phyloP scores from a whole-genome alignment of 2,113 vertebrate genomes.

The Etheostoma cragini region DNA sequence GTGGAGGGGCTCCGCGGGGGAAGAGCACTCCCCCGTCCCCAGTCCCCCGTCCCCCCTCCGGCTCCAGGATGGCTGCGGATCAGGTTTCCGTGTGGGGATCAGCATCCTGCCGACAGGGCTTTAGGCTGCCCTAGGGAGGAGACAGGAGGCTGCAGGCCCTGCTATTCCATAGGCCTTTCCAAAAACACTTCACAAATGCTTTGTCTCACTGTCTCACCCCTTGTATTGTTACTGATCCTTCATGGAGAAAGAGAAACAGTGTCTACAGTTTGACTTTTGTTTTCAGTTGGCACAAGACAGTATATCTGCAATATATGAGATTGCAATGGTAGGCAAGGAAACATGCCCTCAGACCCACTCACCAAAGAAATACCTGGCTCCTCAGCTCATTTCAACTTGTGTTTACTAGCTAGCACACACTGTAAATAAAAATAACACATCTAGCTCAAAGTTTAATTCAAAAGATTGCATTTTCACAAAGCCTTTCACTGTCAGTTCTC shows the following conservation, averaged over 20 bases:
- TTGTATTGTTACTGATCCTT: conserved; percentile 57
- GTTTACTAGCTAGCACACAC: conserved; percentile 68
- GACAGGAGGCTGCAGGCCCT: conserved; percentile 75
- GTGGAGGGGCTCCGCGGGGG: conserved; percentile 73
- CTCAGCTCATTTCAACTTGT: conserved; percentile 69
- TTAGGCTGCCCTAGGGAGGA: conserved; percentile 81
- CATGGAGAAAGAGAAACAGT: conserved; percentile 27
- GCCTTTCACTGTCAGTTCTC: conserved; percentile 53
- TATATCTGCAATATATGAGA: conserved; percentile 64
- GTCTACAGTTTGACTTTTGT: conserved; percentile 70
- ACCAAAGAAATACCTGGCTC: conserved; percentile 54
- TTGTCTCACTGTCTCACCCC: conserved; percentile 67
- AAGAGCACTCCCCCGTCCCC: conserved; percentile 53
- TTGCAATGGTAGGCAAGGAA: conserved; percentile 49
- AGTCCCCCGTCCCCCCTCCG: conserved; percentile 66
- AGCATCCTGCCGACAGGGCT: conserved; percentile 84
- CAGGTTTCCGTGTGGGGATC: conserved; percentile 84
- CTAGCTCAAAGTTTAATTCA: conserved; percentile 72
- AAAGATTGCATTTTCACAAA: conserved; percentile 70
- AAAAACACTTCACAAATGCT: conserved; percentile 78
- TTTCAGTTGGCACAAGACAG: conserved; percentile 66
- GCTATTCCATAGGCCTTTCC: conserved; percentile 76
- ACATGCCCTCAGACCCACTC: conserved; percentile 40
- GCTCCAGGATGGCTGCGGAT: conserved; percentile 86
- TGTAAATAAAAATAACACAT: conserved; percentile 79